Conservation (phyloP, 2,113 vertebrate genomes). For the Bungarus multicinctus region DNA sequence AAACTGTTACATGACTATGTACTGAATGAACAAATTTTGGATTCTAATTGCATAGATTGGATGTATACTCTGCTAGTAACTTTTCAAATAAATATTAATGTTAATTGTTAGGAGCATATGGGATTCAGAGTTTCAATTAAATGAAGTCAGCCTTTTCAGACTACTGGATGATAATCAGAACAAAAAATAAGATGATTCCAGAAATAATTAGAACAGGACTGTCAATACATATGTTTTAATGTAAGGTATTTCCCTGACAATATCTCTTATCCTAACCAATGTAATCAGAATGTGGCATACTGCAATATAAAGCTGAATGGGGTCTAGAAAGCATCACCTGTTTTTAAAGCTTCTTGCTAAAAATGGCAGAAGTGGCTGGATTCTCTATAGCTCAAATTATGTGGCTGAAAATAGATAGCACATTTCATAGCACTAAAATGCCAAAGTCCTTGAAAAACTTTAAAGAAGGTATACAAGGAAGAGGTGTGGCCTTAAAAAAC, state of each 20-base stretch:
- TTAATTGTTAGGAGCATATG: conserved; percentile 13
- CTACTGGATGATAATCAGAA: conserved; percentile 33
- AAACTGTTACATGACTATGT: conserved; percentile 39
- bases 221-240: neutral
- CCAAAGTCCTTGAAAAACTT: neutral
- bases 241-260: neutral
- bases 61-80: conserved; percentile 15
- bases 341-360: neutral
- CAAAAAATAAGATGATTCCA: conserved; percentile 23
- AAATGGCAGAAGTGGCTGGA: neutral
- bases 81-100: conserved; percentile 52
- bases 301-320: neutral
- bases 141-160: conserved; percentile 39
- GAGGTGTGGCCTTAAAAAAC: neutral
- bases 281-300: neutral
- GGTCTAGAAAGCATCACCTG: neutral
- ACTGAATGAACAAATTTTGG: conserved; percentile 12
- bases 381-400: neutral
- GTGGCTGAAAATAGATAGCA: neutral
- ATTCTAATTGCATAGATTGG: conserved; percentile 50
- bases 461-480: neutral
- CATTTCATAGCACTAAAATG: neutral
- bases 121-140: conserved; percentile 52
- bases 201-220: conserved; percentile 12
- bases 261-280: neutral